Evolutionary conservation across 2,888 invertebrate species (phyloP).

Genomic region (Machimus atricapillus): DNA sequence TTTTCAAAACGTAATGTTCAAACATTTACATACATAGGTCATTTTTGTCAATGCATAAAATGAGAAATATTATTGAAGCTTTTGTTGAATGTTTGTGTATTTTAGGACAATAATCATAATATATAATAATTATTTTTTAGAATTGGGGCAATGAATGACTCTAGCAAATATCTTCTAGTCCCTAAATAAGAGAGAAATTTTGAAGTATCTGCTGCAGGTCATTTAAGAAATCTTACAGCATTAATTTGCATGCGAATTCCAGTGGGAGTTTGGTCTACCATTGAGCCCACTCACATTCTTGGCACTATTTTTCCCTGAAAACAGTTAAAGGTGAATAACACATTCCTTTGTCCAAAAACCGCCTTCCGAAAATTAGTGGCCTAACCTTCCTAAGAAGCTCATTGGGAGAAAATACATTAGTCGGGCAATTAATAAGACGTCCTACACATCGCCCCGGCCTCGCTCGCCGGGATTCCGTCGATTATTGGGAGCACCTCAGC

Average conservation of each 20-base stretch:
- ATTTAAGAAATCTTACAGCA: background rate
- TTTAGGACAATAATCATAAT: too few species aligned
- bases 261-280: background rate
- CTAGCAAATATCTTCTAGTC: background rate
- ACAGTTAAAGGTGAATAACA: background rate
- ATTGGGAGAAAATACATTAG: conserved; percentile 15
- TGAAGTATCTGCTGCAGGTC: background rate
- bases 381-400: background rate
- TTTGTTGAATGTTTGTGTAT: too few species aligned
- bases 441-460: background rate
- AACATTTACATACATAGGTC: too few species aligned
- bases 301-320: background rate
- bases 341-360: background rate
- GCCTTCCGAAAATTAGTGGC: conserved; percentile 2
- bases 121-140: background rate
- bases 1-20: too few species aligned
- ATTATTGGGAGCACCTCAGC: background rate
- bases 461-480: background rate
- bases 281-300: background rate
- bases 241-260: background rate
- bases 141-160: background rate
- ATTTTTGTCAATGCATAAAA: too few species aligned
- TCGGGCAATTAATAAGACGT: conserved; percentile 13
- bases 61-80: too few species aligned
- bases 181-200: background rate